Conservation (phyloP, 2,113 vertebrate genomes). For the Sebastes fasciatus region DNA sequence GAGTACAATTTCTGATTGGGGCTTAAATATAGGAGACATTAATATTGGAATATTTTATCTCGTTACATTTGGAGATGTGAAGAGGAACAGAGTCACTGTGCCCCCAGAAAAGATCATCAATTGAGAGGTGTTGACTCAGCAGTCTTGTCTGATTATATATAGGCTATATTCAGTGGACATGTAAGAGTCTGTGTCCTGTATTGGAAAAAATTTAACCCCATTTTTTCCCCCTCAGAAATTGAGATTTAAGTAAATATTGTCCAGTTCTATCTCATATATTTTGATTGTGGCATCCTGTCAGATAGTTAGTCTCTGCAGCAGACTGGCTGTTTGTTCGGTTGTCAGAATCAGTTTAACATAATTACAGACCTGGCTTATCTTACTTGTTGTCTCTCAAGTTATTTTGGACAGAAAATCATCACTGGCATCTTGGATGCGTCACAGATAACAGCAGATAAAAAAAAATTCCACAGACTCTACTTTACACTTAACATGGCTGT, state of each 20-base stretch:
- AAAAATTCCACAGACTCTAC: constrained; percentile 8
- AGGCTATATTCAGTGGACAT: constrained; percentile 8
- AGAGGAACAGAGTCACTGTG: constrained; percentile 9
- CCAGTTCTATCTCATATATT: constrained; percentile 11
- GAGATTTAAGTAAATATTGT: constrained; percentile 10
- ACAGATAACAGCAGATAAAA: constrained; percentile 21
- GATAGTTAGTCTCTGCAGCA: constrained; percentile 72
- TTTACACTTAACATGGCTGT: neutral
- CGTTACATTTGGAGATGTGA: constrained; percentile 18
- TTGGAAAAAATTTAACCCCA: neutral
- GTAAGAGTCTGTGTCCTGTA: neutral
- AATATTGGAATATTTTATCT: constrained; percentile 33
- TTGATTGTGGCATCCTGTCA: constrained; percentile 47
- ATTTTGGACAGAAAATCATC: constrained; percentile 41
- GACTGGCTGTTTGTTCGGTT: constrained; percentile 55
- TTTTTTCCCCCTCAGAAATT: neutral
- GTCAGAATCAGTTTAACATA: constrained; percentile 29
- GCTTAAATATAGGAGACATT: constrained; percentile 26
- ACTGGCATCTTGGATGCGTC: constrained; percentile 27
- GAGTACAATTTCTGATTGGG: constrained; percentile 59
- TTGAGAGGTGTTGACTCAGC: neutral
- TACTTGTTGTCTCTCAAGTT: constrained; percentile 17
- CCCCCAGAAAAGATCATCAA: neutral
- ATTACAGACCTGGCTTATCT: constrained; percentile 9
- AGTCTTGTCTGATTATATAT: neutral